Conservation (phyloP, 2,113 vertebrate species). For the Erythrocercus mccallii region DNA sequence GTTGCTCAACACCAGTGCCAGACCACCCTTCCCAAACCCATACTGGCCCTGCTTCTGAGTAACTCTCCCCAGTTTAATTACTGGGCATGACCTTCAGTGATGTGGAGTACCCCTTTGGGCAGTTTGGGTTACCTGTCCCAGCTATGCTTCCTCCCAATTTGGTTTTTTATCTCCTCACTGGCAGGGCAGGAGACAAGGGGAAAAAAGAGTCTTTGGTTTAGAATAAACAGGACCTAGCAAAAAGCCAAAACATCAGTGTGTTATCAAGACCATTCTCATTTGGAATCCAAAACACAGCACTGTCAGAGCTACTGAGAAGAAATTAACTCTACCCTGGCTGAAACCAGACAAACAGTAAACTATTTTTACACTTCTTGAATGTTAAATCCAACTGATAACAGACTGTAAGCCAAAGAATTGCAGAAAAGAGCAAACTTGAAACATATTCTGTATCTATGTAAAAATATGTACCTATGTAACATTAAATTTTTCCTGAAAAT, state of each 20-base stretch:
- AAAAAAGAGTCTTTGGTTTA: background rate
- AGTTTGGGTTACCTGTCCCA: background rate
- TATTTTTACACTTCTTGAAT: background rate
- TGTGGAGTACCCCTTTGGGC: background rate
- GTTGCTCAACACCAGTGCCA: background rate
- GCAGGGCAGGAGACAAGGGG: background rate
- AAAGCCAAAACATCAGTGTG: background rate
- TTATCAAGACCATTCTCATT: background rate
- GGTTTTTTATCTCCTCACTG: background rate
- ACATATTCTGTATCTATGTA: background rate
- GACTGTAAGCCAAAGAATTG: background rate
- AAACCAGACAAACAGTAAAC: background rate
- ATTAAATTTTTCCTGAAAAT: background rate
- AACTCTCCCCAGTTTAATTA: background rate
- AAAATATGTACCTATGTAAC: background rate
- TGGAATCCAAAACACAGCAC: background rate
- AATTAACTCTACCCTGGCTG: background rate
- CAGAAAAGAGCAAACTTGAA: background rate
- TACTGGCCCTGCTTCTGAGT: background rate
- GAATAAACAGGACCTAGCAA: background rate
- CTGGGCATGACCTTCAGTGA: background rate
- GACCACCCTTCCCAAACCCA: background rate
- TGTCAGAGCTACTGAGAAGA: background rate
- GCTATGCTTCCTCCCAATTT: background rate
- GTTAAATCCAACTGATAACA: background rate